A percentile compares a stretch with the other conserved stretches of the same genome.
Evolutionary conservation across 2,113 vertebrate species (phyloP).

Genomic region (Limnothrissa miodon): DNA sequence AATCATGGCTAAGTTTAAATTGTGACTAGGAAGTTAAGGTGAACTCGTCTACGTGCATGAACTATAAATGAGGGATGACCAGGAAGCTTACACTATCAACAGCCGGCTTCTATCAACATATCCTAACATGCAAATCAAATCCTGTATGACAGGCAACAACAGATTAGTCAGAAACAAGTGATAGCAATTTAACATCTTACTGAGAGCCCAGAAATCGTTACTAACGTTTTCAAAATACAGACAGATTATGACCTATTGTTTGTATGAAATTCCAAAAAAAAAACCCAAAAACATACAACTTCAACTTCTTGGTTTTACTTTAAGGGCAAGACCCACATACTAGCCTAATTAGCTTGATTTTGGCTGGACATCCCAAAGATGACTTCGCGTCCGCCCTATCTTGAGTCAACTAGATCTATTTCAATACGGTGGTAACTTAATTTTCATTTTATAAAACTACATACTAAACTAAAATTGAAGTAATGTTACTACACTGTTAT

Average conservation of each 20-base stretch:
- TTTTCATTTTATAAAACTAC: too few relatives aligned
- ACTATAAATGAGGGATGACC: background rate
- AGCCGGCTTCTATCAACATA: background rate
- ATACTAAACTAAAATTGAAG: too few relatives aligned
- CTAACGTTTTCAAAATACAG: background rate
- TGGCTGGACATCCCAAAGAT: too few relatives aligned
- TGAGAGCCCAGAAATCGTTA: background rate
- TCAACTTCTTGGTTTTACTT: too few relatives aligned
- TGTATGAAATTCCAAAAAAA: too few relatives aligned
- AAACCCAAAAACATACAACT: too few relatives aligned
- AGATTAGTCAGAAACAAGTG: background rate
- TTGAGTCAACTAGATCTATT: too few relatives aligned
- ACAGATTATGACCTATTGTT: background rate
- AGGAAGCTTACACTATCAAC: conserved; percentile 2
- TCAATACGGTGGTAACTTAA: too few relatives aligned
- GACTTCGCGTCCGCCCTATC: too few relatives aligned
- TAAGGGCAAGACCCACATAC: too few relatives aligned
- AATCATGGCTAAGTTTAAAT: background rate
- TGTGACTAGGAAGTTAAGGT: background rate
- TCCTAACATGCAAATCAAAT: background rate
- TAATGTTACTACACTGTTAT: too few relatives aligned
- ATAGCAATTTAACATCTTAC: background rate
- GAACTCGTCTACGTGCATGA: background rate
- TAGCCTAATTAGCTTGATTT: too few relatives aligned
- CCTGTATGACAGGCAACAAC: background rate